Evolutionary conservation across 2,888 invertebrate genomes (phyloP), one percentile per base, ranked within the genome.

Genomic region (Uloborus plumipes): DNA sequence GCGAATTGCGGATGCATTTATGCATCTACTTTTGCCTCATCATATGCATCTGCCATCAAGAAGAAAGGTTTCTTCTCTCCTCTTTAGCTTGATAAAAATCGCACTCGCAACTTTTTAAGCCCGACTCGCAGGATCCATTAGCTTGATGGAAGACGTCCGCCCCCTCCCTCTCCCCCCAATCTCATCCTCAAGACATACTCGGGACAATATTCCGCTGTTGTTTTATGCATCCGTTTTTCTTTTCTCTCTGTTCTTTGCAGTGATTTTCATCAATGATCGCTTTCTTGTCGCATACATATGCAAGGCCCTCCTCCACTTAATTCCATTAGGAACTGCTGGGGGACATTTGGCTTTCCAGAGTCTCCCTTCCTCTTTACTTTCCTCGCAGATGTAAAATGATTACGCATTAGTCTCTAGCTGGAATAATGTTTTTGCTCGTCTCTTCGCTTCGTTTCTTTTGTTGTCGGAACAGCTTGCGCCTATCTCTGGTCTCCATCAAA

Each of bases 1-100:
- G 72, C 53, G 79, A 79, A 79, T 79, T 79, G 79, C 62, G 73
- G 73, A 79, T 73, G 79, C 79, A 79, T 79, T 73, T 79, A 79
- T 79, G 79, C 79, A 79, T 79, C 79, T 73, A 79, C 79, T 79
- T 79, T 79, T 73, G 79, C 62, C 79, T 79, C 79, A 79, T 79
- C 79, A 79, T 79, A 72, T 67, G 79, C 79, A 79, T 79, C 79
- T 79, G 79, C 79, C 79, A 79, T 79, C 79, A 73, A 73, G 66
- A 67, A 67, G 79, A 79, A 79, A 79, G 73, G 79, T 78, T 78
- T 78, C 78, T 78, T 72, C 77, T 78, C 77, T 71, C 71, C 71
- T 78, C 72, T 78, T 78, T 73, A 67, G 72, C 79, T 79, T 79
- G 79, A 79, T 79, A 79, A 79, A 79, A 79, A 79, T 79, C 73